phyloP scores from a whole-genome alignment of 2,888 invertebrate genomes.

The Temnothorax rugatulus region DNA sequence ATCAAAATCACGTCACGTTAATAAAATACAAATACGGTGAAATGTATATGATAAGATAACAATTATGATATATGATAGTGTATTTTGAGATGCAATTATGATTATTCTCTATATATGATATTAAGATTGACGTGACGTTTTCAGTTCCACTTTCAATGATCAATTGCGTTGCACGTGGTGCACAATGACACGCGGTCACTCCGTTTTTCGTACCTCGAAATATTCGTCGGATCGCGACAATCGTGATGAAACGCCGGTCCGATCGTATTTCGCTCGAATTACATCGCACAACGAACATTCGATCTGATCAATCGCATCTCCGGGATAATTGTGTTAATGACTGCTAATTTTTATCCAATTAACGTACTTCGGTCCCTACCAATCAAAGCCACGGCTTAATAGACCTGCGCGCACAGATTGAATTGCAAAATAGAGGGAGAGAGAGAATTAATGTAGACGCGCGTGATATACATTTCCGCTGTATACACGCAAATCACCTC shows the following conservation, averaged over 20 bases:
- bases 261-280: constrained; percentile 34
- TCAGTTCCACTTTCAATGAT: background rate
- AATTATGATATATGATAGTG: background rate
- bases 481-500: constrained; percentile 12
- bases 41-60: background rate
- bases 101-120: background rate
- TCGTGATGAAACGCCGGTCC: constrained; percentile 20
- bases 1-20: background rate
- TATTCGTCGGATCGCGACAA: background rate
- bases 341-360: constrained; percentile 52
- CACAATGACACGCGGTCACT: background rate
- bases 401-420: constrained; percentile 38
- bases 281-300: constrained; percentile 42
- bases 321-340: constrained; percentile 44
- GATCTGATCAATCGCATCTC: constrained; percentile 48
- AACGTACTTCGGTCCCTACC: constrained; percentile 31
- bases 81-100: background rate
- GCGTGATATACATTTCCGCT: constrained; percentile 22
- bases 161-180: background rate
- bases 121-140: background rate
- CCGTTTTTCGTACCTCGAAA: constrained; percentile 23
- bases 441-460: constrained; percentile 36
- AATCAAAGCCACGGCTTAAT: constrained; percentile 48
- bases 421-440: constrained; percentile 36
- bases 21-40: background rate